Conservation (phyloP, 2,888 invertebrate species). For the Sicus ferrugineus region DNA sequence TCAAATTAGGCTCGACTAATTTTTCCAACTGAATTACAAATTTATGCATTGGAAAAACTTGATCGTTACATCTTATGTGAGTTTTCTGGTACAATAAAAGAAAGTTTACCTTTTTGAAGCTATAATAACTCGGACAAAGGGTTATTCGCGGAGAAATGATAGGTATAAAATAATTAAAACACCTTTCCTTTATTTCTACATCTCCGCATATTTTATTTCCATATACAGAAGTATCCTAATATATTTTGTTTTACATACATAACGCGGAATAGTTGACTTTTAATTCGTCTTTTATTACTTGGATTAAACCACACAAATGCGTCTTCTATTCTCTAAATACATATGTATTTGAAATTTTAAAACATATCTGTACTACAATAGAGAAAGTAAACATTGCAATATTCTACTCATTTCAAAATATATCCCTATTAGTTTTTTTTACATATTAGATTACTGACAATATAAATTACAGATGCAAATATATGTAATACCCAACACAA, state of each 20-base stretch:
- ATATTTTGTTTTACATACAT: constrained; percentile 37
- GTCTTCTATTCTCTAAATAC: constrained; percentile 19
- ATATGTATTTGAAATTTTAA: constrained; percentile 25
- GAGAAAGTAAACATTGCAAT: constrained; percentile 11
- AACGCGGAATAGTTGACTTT: constrained; percentile 19
- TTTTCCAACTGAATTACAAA: not conserved
- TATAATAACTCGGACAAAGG: not conserved
- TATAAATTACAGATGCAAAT: not conserved
- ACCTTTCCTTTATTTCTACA: not conserved
- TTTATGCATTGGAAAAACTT: not conserved
- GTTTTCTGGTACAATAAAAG: not conserved
- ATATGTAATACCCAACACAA: too few relatives aligned
- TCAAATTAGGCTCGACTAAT: too few relatives aligned
- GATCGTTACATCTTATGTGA: not conserved
- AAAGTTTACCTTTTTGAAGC: not conserved
- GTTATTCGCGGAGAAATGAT: not conserved
- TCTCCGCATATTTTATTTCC: constrained; percentile 21
- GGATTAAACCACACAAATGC: constrained; percentile 16
- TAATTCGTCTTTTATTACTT: constrained; percentile 27
- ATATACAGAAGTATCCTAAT: constrained; percentile 27
- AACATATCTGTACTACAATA: constrained; percentile 19
- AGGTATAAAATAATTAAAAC: not conserved
- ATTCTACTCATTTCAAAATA: constrained; percentile 19
- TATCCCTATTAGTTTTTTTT: constrained; percentile 1
- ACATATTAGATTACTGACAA: not conserved